phyloP scores from a whole-genome alignment of 1,140 invertebrate genomes.

The Vanessa atalanta region DNA sequence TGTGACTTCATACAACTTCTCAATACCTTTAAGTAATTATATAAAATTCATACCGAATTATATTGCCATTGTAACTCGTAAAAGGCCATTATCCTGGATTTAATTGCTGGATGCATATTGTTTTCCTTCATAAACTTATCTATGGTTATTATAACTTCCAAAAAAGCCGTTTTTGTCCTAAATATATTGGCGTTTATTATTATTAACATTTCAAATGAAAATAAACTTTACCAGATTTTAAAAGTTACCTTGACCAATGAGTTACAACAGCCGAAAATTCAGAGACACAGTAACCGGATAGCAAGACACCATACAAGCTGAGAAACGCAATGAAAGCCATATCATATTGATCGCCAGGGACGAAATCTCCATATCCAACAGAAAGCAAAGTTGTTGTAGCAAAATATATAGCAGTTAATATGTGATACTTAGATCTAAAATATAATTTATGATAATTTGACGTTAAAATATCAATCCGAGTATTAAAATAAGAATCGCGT shows the following conservation, averaged over 20 bases:
- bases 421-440: constrained; percentile 59
- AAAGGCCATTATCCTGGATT: constrained; percentile 73
- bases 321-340: constrained; percentile 68
- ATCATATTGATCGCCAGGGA: constrained; percentile 67
- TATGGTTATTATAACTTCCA: constrained; percentile 74
- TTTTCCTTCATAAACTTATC: constrained; percentile 76
- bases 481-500: constrained; percentile 2
- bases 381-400: constrained; percentile 63
- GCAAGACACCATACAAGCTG: constrained; percentile 69
- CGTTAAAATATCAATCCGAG: neutral
- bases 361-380: constrained; percentile 72
- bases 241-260: constrained; percentile 70
- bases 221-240: neutral
- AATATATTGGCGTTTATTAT: constrained; percentile 14
- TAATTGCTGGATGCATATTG: constrained; percentile 71
- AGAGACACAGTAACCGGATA: constrained; percentile 72
- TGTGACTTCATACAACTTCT: no score
- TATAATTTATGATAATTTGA: neutral
- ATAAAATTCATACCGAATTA: constrained; percentile 61
- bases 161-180: constrained; percentile 74
- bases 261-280: constrained; percentile 75
- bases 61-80: constrained; percentile 79
- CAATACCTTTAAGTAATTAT: no score
- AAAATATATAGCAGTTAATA: constrained; percentile 70
- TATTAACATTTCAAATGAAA: no score